A percentile compares a stretch with the other conserved stretches of the same genome.
These are phyloP conservation scores for Callorhinus ursinus DNA, from an alignment of 2,113 vertebrate genomes.

Conservation along the genomic window DNA sequence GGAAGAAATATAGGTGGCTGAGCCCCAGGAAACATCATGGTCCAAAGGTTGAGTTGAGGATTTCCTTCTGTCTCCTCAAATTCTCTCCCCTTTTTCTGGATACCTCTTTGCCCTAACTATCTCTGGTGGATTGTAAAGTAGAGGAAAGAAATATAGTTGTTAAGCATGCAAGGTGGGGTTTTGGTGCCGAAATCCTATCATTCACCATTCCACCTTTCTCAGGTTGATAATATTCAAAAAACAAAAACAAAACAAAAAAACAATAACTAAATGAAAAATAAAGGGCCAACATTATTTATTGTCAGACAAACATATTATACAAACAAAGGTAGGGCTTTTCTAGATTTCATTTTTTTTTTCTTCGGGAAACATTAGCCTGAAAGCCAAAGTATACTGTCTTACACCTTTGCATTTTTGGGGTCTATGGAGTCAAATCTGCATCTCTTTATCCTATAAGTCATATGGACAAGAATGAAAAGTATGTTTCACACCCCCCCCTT, in stretches of 20 bases:
- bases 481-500: accelerated
- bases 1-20: neutral
- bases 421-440: neutral
- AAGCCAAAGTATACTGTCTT: neutral
- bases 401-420: neutral
- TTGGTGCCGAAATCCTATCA: neutral
- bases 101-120: neutral
- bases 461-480: neutral
- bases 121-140: neutral
- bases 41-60: neutral
- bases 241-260: neutral
- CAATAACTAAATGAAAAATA: neutral
- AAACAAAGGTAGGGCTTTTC: neutral
- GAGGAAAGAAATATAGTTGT: neutral
- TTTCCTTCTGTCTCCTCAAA: neutral
- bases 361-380: neutral
- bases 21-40: neutral
- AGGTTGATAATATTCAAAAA: neutral
- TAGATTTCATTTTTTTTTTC: neutral
- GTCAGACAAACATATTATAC: neutral
- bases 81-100: neutral
- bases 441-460: neutral
- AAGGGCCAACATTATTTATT: neutral
- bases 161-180: neutral
- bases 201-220: neutral